Base-by-base conservation (phyloP, 2,888 invertebrate species). In the Nomada ruficornis region DNA sequence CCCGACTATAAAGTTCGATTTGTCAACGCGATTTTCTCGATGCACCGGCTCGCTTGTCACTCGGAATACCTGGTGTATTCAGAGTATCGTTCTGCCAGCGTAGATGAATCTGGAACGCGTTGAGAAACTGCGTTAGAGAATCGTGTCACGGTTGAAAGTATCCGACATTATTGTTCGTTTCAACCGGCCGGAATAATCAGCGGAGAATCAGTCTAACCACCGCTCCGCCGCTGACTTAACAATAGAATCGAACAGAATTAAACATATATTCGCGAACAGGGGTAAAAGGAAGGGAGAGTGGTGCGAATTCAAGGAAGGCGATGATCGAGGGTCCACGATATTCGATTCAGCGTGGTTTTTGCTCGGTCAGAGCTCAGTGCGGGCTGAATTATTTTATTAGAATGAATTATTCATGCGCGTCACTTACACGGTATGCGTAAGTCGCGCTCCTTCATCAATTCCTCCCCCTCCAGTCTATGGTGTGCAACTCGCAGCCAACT, bases 361-460 rank as follows among this genome's bases (percentile, higher is more conserved):
- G 85, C 83, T 67, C 77, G 75, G 70, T 70, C 80, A 50, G 76
- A 81, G 75, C 73, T 78, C 83, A 67, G 80, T 82, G 83, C 82
- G 52, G 84, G 86, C 91, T 91, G 92, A 91, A 93, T 93, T 93
- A 93, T 93, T 93, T 93, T 92, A 93, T 93, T 93, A 93, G 91
- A 90, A 91, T 93, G 93, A 92, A 93, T 93, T 90, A 93, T 93
- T 93, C 93, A 93, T 91, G 88, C 86, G 90, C 89, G 89, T 92
- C 92, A 92, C 93, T 93, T 93, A 93, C 93, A 93, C 91, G 91
- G 91, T 91, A 92, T 93, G 92, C 92, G 91, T 92, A 92, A 92
- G 90, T 90, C 92, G 90, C 88, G 89, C 92, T 91, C 92, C 92
- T 93, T 92, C 92, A 92, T 93, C 93, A 93, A 92, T 91, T 85